Evolutionary conservation across 1,140 invertebrate species (phyloP), one percentile per base, ranked within the genome.

Genomic region (Pseudomyrmex cubaensis): DNA sequence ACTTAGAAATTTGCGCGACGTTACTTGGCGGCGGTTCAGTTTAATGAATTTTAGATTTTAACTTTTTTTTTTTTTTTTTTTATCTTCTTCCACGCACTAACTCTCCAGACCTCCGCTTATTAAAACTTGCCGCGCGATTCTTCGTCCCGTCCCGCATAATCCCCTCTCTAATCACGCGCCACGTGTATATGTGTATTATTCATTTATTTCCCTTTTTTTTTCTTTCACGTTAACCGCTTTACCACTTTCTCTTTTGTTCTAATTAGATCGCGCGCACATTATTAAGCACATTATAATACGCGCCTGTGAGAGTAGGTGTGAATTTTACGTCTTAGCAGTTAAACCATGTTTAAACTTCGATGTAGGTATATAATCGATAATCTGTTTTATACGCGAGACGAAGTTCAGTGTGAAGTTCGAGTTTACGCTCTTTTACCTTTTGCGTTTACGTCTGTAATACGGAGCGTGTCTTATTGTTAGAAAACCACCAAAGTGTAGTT

Each of bases 41-140:
- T 91, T 91, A 90, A 92, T 92, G 90, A 92, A 92, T 92, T 92
- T 92, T 92, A 91, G 88, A 92, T 92, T 92, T 90, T 85, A 89
- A 91, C 84, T 90, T 91, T 90, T 87, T 87, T 73, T 83, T n/a
- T 83, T 56, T 86, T 35, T 35, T 35, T 35, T 35, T 35, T 35
- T 35, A 35, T 35, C 35, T 35, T 35, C 35, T 35, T 35, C 5
- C 35, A 35, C 35, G 35, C 35, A 35, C 84, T 91, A 89, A 90
- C 90, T 90, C 84, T 78, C 83, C 63, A 77, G 35, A 70, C 84
- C 72, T 63, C 77, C 75, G 85, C 85, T 91, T 87, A 91, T 91
- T 91, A 91, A 90, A 91, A 91, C 89, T 85, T 73, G 56, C 64
- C 46, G 52, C 61, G 44, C 61, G 44, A 44, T 89, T 73, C 85